Evolutionary conservation across 2,888 invertebrate species (phyloP), one percentile per base, ranked within the genome.

Genomic region (Ypsolopha sequella): DNA sequence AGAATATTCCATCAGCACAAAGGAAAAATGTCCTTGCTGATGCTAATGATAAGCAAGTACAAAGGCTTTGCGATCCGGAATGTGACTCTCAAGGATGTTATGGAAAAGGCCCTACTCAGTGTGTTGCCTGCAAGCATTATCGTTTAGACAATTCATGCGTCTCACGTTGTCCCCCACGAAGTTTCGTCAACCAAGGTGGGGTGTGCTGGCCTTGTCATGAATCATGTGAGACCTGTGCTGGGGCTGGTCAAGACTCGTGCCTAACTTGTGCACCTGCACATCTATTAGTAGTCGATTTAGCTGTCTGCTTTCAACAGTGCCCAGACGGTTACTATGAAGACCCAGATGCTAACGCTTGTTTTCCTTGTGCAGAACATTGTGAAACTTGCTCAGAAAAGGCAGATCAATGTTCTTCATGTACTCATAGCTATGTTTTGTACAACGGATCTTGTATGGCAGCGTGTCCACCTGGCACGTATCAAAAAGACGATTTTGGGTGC

Each of bases 291-390:
- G 91, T 92, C 9, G 95, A 95, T 76, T 86, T 95, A 57, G 93
- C 94, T 51, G 93, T 95, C 41, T 96, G 96, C 67, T 85, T 95
- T 53, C 95, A 95, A 78, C 92, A 93, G 63, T 96, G 95, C 68
- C 95, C 95, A 0, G 95, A 95, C 65, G 95, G 95, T 43, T 96
- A 95, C 70, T 96, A 92, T 68, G 93, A 94, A 85, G 93, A 93
- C 69, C 87, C 89, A 13, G 91, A 91, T 56, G 91, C 93, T 53
- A 91, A 91, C 64, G 93, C 94, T 0, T 96, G 96, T 72, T 92
- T 93, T 48, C 93, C 95, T 1, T 96, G 96, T 70, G 93, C 93
- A 52, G 92, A 94, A 34, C 95, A 95, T 70, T 95, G 96, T 68
- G 94, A 92, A 48, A 93, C 93, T 52, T 96, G 96, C 63, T 92